Conservation (phyloP, 2,888 invertebrate genomes). For the Amphipyra tragopoginis region DNA sequence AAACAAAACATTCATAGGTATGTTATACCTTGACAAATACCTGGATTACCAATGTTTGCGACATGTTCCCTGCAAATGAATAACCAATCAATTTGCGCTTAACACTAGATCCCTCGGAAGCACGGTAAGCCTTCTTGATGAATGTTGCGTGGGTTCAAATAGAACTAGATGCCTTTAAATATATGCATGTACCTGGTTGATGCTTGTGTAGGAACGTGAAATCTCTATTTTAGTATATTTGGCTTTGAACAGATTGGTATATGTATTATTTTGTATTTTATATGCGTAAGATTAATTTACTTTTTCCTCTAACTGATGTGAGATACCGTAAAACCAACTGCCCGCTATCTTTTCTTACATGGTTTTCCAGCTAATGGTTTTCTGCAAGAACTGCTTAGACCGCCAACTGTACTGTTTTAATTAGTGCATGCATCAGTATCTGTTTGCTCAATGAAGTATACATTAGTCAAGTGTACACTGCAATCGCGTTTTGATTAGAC, state of each 20-base stretch:
- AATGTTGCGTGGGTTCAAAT: constrained; percentile 44
- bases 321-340: background rate
- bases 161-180: constrained; percentile 5
- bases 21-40: constrained; percentile 3
- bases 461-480: no score
- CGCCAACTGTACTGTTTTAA: no score
- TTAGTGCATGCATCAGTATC: no score
- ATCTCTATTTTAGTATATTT: background rate
- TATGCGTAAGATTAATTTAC: no score
- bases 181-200: background rate
- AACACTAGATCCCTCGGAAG: constrained; percentile 29
- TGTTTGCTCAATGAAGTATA: no score
- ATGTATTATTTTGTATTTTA: no score
- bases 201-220: constrained; percentile 5
- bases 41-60: constrained; percentile 28
- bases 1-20: background rate
- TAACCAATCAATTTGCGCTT: constrained; percentile 52
- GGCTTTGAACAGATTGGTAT: no score
- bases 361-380: background rate
- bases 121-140: constrained; percentile 45
- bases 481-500: no score
- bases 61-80: constrained; percentile 32
- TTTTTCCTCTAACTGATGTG: no score
- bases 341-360: background rate
- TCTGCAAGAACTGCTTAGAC: background rate